phyloP scores from a whole-genome alignment of 2,797 vertebrate genomes.

The Rhabdophis nuchalis region DNA sequence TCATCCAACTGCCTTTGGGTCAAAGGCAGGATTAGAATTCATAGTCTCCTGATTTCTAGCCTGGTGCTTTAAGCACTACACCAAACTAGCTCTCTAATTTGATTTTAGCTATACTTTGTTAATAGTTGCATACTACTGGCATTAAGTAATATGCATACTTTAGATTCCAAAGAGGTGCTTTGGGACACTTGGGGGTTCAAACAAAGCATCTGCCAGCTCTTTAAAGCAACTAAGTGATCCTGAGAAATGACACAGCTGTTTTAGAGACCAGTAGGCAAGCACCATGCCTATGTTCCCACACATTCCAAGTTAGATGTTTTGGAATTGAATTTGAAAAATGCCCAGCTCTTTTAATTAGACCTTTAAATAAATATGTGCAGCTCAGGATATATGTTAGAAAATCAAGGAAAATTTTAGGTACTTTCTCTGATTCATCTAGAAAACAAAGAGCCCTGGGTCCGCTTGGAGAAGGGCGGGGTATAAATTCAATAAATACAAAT shows the following conservation, averaged over 20 bases:
- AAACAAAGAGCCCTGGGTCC: neutral
- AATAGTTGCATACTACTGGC: neutral
- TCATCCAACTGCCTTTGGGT: neutral
- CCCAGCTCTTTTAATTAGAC: neutral
- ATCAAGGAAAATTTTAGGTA: neutral
- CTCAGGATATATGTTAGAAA: neutral
- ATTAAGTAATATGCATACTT: neutral
- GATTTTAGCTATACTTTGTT: neutral
- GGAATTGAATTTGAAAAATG: neutral
- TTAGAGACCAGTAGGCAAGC: neutral
- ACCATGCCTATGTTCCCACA: neutral
- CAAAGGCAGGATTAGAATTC: neutral
- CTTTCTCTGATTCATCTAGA: neutral
- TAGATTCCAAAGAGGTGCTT: neutral
- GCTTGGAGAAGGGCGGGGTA: too few species aligned
- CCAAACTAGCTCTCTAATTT: neutral
- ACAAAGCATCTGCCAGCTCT: neutral
- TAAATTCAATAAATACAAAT: too few species aligned
- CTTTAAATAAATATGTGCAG: neutral
- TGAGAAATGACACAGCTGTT: neutral
- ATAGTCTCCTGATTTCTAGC: neutral
- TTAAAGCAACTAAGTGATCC: neutral
- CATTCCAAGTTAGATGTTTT: neutral
- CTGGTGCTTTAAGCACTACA: neutral
- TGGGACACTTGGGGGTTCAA: neutral